Base-by-base conservation (phyloP, 2,797 vertebrate genomes). In the Botia almorhae region DNA sequence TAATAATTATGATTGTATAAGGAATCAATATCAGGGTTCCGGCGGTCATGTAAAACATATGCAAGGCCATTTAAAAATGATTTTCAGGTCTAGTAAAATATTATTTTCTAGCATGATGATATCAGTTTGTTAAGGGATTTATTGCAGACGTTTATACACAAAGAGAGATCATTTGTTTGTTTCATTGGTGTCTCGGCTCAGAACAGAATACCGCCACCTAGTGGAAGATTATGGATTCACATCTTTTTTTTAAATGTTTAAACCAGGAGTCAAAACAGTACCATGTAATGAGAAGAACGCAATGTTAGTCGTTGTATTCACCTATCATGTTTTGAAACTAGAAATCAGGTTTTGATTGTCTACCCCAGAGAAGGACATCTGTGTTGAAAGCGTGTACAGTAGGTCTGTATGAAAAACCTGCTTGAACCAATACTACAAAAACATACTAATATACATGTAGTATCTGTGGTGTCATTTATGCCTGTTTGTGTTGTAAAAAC, bases 381-480 rank as follows among this genome's bases (percentile, higher is more conserved):
- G 68, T 81, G 80, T 85, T 82, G 82, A 80, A 78, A 69, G 17
- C 75, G 29, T 16, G 14, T 61, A 16, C 58, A 29, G 13, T 76
- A 79, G 11, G 56, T 82, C 80, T 85, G 89, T 89, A 88, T 89
- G 84, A 81, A 87, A 81, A 84, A 65, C 77, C 63, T 83, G 73
- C 72, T 83, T 85, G 74, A 83, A 79, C 14, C 70, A 39, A 69
- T 69, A 51, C 78, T 69, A 56, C 76, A 78, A 80, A 84, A 78
- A 74, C 82, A 83, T 73, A 82, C 79, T 77, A 72, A 50, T 39
- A 39, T 39, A 39, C 7, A 39, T 3, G 33, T 8, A 39, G 6
- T 82, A 61, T 26, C 8, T 56, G 63, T 61, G n/a, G 2, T 82
- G 23, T 36, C 61, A 33, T 68, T 12, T 64, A 26, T 75, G 65